Evolutionary conservation across 2,113 vertebrate species (phyloP), one percentile per base, ranked within the genome.

Genomic region (Echinops telfairi): DNA sequence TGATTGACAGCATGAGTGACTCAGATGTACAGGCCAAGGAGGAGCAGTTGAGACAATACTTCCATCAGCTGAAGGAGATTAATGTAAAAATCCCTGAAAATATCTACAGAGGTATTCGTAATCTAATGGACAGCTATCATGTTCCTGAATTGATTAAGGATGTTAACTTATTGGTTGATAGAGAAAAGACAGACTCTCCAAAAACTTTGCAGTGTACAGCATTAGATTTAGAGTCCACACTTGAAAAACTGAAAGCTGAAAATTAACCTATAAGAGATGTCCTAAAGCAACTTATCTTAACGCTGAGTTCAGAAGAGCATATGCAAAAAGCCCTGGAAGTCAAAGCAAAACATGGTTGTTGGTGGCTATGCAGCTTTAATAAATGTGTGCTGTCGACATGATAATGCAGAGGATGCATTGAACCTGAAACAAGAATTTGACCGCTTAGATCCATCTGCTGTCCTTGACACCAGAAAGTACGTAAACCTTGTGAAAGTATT

Each of bases 361-460:
- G 97, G 97, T 91, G 82, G 97, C 89, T 99, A 99, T 93, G 98
- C 98, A 94, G 89, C 93, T 96, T 99, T 99, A 97, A 99, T 99
- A 98, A 98, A 97, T 97, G 96, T 99, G 93, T 99, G 99, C 98
- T 99, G 99, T 98, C 98, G 98, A 94, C 98, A 98, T 76, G 98
- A 98, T 98, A 99, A 99, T 82, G 97, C 97, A 92, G 98, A 99
- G 80, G 99, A 99, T 95, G 99, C 99, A 84, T 95, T 99, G 97
- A 99, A 98, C 98, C 98, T 99, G 97, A 99, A 99, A 98, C 98
- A 98, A 94, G 99, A 99, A 97, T 85, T 99, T 89, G 98, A 97
- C 86, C 98, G 98, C 6, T 98, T 95, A 97, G 97, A 98, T 97
- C 98, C 99, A 11, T 98, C 98, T 85, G 93, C 95, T 68, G 88